Conservation (phyloP, 1,140 invertebrate species). For the Trissolcus basalis region DNA sequence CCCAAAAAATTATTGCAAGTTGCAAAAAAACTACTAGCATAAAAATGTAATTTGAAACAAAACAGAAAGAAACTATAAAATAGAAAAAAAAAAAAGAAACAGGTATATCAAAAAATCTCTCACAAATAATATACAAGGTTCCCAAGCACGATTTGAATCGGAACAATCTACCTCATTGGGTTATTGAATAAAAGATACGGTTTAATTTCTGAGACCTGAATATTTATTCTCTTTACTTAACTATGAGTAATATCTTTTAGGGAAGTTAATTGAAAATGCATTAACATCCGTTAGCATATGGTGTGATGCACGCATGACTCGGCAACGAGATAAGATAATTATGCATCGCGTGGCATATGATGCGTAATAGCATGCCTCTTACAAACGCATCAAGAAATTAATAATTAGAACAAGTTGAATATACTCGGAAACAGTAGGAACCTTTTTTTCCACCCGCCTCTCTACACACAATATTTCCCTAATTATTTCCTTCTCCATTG, state of each 20-base stretch:
- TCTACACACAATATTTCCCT: too few relatives aligned
- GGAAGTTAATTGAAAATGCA: slow-evolving; percentile 72
- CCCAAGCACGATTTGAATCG: not conserved
- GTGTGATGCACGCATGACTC: slow-evolving; percentile 73
- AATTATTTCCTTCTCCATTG: too few relatives aligned
- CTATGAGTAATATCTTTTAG: slow-evolving; percentile 49
- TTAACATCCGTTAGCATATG: slow-evolving; percentile 72
- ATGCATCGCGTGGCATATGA: slow-evolving; percentile 74
- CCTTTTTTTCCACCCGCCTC: too few relatives aligned
- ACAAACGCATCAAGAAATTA: slow-evolving; percentile 75
- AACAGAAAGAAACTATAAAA: too few relatives aligned
- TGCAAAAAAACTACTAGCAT: not conserved
- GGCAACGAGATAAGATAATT: slow-evolving; percentile 71
- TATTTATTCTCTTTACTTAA: slow-evolving; percentile 30
- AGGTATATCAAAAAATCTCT: too few relatives aligned
- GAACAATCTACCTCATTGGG: not conserved
- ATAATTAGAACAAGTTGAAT: slow-evolving; percentile 68
- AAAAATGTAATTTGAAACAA: too few relatives aligned
- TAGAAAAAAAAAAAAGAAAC: too few relatives aligned
- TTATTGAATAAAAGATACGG: too few relatives aligned
- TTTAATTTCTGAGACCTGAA: not conserved
- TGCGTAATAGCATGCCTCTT: slow-evolving; percentile 72
- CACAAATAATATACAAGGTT: too few relatives aligned
- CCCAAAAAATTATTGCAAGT: too few relatives aligned
- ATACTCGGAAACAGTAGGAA: not conserved